Percentiles rank a stretch among this genome's conserved stretches.
Conservation (phyloP, 2,113 vertebrate genomes). For the Crotalus horridus region DNA sequence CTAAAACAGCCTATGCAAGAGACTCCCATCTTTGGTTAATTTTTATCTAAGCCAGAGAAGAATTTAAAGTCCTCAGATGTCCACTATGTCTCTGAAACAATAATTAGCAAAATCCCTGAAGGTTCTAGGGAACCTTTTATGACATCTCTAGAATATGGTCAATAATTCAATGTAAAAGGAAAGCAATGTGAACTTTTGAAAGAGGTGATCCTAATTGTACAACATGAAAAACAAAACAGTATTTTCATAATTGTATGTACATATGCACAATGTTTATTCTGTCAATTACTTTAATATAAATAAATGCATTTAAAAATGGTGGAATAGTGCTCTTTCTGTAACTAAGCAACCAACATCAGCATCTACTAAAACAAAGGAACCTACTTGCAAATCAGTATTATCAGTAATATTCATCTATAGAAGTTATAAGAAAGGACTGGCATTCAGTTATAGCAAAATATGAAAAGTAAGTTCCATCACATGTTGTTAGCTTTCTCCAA, state of each 20-base stretch:
- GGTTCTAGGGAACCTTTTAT: background rate
- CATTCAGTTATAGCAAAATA: background rate
- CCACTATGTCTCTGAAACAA: background rate
- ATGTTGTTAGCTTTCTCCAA: background rate
- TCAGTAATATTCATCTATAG: background rate
- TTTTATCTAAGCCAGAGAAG: background rate
- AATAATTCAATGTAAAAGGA: background rate
- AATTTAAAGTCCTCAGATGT: background rate
- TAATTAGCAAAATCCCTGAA: background rate
- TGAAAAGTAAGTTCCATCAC: background rate
- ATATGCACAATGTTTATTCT: background rate
- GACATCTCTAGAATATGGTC: background rate
- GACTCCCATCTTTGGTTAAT: background rate
- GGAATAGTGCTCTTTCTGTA: background rate
- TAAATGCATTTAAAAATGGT: background rate
- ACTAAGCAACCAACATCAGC: background rate
- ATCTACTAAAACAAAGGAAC: background rate
- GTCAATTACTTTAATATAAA: background rate
- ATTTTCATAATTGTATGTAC: background rate
- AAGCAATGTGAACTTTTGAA: background rate
- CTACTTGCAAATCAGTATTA: background rate
- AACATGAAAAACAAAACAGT: background rate
- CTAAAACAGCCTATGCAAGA: background rate
- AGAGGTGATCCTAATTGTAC: background rate
- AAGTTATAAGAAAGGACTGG: background rate